A percentile compares a stretch with the other conserved stretches of the same genome.
phyloP scores from a whole-genome alignment of 2,888 invertebrate species.

The Holacanthella duospinosa region DNA sequence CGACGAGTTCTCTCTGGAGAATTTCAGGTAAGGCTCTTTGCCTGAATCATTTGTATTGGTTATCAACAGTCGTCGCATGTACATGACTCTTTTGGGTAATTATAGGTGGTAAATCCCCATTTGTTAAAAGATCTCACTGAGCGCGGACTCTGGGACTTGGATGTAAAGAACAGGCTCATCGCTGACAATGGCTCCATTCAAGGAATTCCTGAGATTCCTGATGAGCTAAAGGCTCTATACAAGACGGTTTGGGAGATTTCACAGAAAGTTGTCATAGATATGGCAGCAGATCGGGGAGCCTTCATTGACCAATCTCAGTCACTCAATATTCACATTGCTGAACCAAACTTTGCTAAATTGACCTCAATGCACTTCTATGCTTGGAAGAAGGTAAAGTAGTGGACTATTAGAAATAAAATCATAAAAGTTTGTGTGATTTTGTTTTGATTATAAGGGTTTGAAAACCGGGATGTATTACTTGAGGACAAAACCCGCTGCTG shows the following conservation, averaged over 20 bases:
- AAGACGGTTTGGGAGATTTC: slow-evolving; percentile 97
- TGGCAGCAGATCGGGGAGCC: slow-evolving; percentile 96
- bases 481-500: slow-evolving; percentile 88
- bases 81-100: background rate
- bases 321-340: slow-evolving; percentile 91
- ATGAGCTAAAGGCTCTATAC: slow-evolving; percentile 72
- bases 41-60: no score
- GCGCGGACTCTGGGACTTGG: slow-evolving; percentile 80
- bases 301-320: slow-evolving; percentile 99
- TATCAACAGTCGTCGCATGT: no score
- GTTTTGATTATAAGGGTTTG: slow-evolving; percentile 54
- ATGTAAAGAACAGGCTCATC: slow-evolving; percentile 89
- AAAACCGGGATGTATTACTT: slow-evolving; percentile 99
- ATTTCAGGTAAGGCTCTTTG: slow-evolving; percentile 56
- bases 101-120: slow-evolving; percentile 88
- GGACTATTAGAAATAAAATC: no score
- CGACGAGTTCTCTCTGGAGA: slow-evolving; percentile 89
- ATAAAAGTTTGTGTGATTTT: no score
- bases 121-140: slow-evolving; percentile 85
- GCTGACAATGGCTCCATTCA: slow-evolving; percentile 86
- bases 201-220: slow-evolving; percentile 71
- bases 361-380: slow-evolving; percentile 98
- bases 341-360: slow-evolving; percentile 83
- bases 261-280: slow-evolving; percentile 80
- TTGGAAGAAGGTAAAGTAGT: slow-evolving; percentile 64